These are phyloP conservation scores for Cenopis cana DNA, from an alignment of 2,888 invertebrate species.

Conservation along the genomic window DNA sequence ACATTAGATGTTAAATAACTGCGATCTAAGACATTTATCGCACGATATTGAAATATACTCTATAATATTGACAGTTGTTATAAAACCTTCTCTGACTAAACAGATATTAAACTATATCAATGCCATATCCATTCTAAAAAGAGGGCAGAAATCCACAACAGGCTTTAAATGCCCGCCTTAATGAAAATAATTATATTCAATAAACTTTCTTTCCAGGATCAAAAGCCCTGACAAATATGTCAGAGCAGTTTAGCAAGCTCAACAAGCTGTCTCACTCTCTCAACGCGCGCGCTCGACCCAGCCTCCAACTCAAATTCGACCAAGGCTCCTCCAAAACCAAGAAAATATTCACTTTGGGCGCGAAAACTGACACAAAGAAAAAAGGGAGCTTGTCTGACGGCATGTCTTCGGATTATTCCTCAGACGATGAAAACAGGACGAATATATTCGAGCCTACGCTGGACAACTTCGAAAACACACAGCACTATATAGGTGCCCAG, in stretches of 20 bases:
- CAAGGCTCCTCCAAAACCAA: slow-evolving; percentile 72
- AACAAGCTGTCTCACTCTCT: slow-evolving; percentile 89
- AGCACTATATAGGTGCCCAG: slow-evolving; percentile 76
- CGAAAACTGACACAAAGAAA: slow-evolving; percentile 79
- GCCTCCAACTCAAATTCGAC: slow-evolving; percentile 80
- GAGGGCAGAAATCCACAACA: too few relatives aligned
- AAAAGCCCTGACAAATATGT: slow-evolving; percentile 93
- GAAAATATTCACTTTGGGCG: slow-evolving; percentile 83
- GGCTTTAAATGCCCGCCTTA: background rate
- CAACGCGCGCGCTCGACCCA: slow-evolving; percentile 83
- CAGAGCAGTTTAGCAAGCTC: slow-evolving; percentile 94
- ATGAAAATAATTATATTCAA: background rate
- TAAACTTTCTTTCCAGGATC: slow-evolving; percentile 84
- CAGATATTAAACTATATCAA: too few relatives aligned
- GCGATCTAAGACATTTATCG: too few relatives aligned
- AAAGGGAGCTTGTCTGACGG: slow-evolving; percentile 89
- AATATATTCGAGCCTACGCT: slow-evolving; percentile 80
- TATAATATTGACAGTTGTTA: too few relatives aligned
- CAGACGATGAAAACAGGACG: slow-evolving; percentile 81
- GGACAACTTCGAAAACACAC: slow-evolving; percentile 80
- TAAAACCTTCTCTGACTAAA: too few relatives aligned
- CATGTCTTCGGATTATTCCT: slow-evolving; percentile 83
- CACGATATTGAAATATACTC: too few relatives aligned
- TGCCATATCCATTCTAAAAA: too few relatives aligned
- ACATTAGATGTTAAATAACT: slow-evolving; percentile 7